A percentile compares a stretch with the other conserved stretches of the same genome.
Conservation (phyloP, 2,113 vertebrate genomes). For the human (Homo sapiens) region GRCh38 chr12:19200001-19200500, state of each 20-base stretch:
- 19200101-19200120: neutral
- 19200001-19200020: neutral
- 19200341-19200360: neutral
- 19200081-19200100: neutral
- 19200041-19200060: neutral
- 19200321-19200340: neutral
- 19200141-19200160: neutral
- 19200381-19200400: neutral
- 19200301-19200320: neutral
- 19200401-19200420: neutral
- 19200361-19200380: neutral
- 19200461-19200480: neutral
- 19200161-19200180: neutral
- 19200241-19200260: neutral
- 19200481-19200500: neutral
- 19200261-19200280: neutral
- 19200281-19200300: neutral
- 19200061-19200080: neutral
- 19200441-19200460: neutral
- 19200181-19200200: neutral
- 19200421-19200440: neutral
- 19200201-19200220: neutral
- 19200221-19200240: neutral
- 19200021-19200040: neutral
- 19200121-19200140: neutral